These are phyloP conservation scores for Nymphalis urticae DNA, from an alignment of 2,888 invertebrate species.

Conservation along the genomic window DNA sequence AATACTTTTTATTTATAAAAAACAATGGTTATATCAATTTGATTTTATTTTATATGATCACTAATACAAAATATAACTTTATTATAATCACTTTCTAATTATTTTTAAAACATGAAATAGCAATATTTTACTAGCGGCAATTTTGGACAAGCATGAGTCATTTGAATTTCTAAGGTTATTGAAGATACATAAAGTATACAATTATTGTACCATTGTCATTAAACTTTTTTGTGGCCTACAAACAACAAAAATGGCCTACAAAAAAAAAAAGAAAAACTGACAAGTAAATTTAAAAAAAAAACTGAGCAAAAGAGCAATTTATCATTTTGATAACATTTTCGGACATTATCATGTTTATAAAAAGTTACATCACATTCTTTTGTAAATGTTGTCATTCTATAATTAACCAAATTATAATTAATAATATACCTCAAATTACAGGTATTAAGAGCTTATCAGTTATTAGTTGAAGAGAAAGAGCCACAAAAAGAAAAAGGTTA, in stretches of 20 bases:
- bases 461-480: constrained; percentile 92
- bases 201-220: too few relatives aligned
- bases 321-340: constrained; percentile 35
- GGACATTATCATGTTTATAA: constrained; percentile 10
- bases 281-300: background rate
- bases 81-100: background rate
- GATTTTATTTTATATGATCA: background rate
- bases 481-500: constrained; percentile 94
- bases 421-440: constrained; percentile 43
- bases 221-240: too few relatives aligned
- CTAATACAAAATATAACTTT: background rate
- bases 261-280: too few relatives aligned
- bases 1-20: background rate
- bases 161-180: too few relatives aligned
- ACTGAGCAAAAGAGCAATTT: constrained; percentile 16
- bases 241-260: too few relatives aligned
- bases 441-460: constrained; percentile 90
- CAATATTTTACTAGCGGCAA: too few relatives aligned
- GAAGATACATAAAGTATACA: too few relatives aligned
- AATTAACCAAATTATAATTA: background rate
- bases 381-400: background rate
- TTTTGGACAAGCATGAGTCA: too few relatives aligned
- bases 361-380: background rate
- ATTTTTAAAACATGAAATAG: background rate
- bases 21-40: background rate